Conservation (phyloP, 2,797 vertebrate species). For the Arctocebus calabarensis region DNA sequence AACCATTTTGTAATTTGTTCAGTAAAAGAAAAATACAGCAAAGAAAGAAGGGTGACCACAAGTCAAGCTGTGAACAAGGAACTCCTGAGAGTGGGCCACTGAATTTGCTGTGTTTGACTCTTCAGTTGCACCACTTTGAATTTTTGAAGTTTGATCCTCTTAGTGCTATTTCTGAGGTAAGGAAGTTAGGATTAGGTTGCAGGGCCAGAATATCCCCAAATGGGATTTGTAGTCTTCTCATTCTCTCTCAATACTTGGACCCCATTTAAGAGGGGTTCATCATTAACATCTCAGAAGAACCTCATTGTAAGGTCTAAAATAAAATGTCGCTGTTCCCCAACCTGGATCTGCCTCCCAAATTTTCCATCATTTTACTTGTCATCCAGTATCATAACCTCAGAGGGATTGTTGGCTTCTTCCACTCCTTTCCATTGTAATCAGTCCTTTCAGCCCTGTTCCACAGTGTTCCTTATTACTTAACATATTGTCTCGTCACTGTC, state of each 20-base stretch:
- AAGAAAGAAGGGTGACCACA: not conserved
- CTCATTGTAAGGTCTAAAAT: not conserved
- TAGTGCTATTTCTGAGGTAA: slow-evolving; percentile 37
- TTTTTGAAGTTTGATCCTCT: slow-evolving; percentile 63
- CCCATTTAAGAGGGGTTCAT: not conserved
- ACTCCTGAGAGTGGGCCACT: slow-evolving; percentile 69
- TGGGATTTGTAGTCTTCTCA: not conserved
- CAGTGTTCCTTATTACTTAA: slow-evolving; percentile 3
- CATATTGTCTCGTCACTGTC: not conserved
- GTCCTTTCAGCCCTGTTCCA: not conserved
- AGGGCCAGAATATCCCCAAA: not conserved
- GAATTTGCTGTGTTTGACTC: slow-evolving; percentile 38
- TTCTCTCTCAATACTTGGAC: not conserved
- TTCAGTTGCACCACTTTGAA: slow-evolving; percentile 51
- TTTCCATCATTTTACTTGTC: not conserved
- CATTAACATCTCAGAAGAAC: not conserved
- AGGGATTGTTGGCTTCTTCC: not conserved
- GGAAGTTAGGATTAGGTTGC: not conserved
- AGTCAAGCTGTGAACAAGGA: slow-evolving; percentile 1
- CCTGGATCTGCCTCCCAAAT: not conserved
- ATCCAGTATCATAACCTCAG: not conserved
- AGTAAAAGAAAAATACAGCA: slow-evolving; percentile 4
- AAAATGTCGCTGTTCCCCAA: not conserved
- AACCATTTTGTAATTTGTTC: slow-evolving; percentile 29
- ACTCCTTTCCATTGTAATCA: not conserved